phyloP scores from a whole-genome alignment of 2,888 invertebrate genomes.

The Drosophila atripex region DNA sequence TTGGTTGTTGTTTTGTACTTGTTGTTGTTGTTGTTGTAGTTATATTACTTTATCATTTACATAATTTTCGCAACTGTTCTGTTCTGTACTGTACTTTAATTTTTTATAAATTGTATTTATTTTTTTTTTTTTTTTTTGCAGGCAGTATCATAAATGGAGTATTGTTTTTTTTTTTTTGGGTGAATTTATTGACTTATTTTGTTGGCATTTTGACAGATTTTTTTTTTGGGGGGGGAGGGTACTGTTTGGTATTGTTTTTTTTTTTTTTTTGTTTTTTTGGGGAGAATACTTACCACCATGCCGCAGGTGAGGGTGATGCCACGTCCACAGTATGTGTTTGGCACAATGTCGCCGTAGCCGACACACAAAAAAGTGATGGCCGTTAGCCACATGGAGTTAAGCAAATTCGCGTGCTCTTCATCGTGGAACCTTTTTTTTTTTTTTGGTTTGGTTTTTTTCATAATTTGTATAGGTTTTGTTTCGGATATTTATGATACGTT shows the following conservation, averaged over 20 bases:
- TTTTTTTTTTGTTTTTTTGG: slow-evolving; percentile 51
- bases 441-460: slow-evolving; percentile 15
- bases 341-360: slow-evolving; percentile 99
- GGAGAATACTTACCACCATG: slow-evolving; percentile 95
- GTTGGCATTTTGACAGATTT: slow-evolving; percentile 7
- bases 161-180: slow-evolving; percentile 17
- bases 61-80: slow-evolving; percentile 38
- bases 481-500: slow-evolving; percentile 27
- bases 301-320: slow-evolving; percentile 99
- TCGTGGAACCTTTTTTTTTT: slow-evolving; percentile 93
- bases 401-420: slow-evolving; percentile 98
- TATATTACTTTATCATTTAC: not conserved
- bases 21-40: slow-evolving; percentile 5
- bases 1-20: slow-evolving; percentile 14
- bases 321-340: slow-evolving; percentile 99
- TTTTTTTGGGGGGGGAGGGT: not conserved
- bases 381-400: slow-evolving; percentile 99
- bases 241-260: slow-evolving; percentile 21
- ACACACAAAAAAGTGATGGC: slow-evolving; percentile 99
- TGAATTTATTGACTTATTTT: slow-evolving; percentile 5
- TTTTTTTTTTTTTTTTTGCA: slow-evolving; percentile 1
- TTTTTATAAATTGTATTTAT: slow-evolving; percentile 10
- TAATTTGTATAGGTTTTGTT: slow-evolving; percentile 16
- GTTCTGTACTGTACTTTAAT: slow-evolving; percentile 40
- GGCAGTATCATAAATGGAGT: slow-evolving; percentile 40